Base-by-base conservation (phyloP, 2,113 vertebrate genomes). In the Melanerpes formicivorus region DNA sequence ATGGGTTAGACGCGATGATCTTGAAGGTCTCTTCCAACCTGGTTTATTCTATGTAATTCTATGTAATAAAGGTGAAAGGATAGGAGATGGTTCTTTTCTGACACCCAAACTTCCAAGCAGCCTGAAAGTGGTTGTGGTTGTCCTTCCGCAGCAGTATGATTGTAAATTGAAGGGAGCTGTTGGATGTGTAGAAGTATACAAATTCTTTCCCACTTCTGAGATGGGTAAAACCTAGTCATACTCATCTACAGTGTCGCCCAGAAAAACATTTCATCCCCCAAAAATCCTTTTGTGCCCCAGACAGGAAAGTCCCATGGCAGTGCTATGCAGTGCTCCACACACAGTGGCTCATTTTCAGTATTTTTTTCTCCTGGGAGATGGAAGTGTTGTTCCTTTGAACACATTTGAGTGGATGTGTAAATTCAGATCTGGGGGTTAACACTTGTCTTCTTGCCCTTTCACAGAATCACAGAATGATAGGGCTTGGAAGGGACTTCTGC, bases 321-420 rank as follows among this genome's bases (percentile, higher is more conserved):
- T 0, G 0, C 14, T 74, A 0, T 23, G 5, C 32, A 66, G 11
- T 56, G 52, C 3, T 10, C 12, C 34, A 13, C 8, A 0, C 21
- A 30, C 72, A 30, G 3, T 19, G 5, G 84, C n/a, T 76, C 52
- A 15, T 65, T 74, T 32, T 72, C 12, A 16, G 27, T 55, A 4
- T 60, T 71, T 52, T 32, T 34, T 50, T 50, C 48, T 5, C 48
- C 55, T 64, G 14, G 40, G 63, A 81, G 46, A 26, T 10, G 6
- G 23, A 46, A 56, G 8, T 52, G 5, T 7, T 17, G 15, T 40
- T 46, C 37, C 14, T 1, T 4, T 54, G 40, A 64, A 79, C 50
- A 80, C 64, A 67, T 44, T 13, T 0, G 4, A 58, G 26, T 70
- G 3, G 5, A 44, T 50, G 30, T 21, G 3, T 34, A 17, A 7